Base-by-base conservation (phyloP, 1,140 invertebrate species). In the Drosophila oshimai region DNA sequence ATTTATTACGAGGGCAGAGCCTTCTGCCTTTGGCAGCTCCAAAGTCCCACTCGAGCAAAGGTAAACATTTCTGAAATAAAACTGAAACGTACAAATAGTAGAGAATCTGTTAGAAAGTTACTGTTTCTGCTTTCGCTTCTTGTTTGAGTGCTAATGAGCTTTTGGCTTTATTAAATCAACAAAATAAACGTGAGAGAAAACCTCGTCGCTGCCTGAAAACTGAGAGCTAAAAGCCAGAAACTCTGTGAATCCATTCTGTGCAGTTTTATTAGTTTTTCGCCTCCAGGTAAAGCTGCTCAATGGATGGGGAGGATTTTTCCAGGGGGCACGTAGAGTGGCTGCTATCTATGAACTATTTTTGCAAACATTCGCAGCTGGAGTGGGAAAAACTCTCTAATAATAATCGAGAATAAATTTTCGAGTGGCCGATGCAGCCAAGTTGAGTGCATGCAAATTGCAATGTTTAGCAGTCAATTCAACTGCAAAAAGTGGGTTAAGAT, bases 361-460 rank as follows among this genome's bases (percentile, higher is more conserved):
- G 17, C 15, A 22, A 68, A 45, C 15, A 36, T 33, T 45, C 33
- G 29, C 46, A n/a, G 34, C 22, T 41, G 28, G 18, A 17, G 33
- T 33, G 36, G 53, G 26, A 13, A 49, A 62, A 49, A 62, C 44
- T 50, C 61, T 61, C 22, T 18, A 70, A 60, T 69, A 79, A 53
- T 79, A 78, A 73, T 78, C 69, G 54, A 42, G 54, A 69, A 68
- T 68, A 78, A 73, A 78, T 78, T 62, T 13, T 33, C 34, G 34
- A 77, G 47, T 60, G 44, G 26, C 28, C 36, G 18, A 53, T 37
- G 33, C 31, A 37, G 13, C 3, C 28, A 9, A 7, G 4, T 24
- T 24, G 18, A 34, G 34, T 54, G 24, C 22, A 50, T 15, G 42
- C 22, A 39, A 45, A 54, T 22, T 31, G 10, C 45, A 57, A 67